A percentile compares a stretch with the other conserved stretches of the same genome.
phyloP scores from a whole-genome alignment of 2,113 vertebrate genomes.

The Mastomys natalensis region DNA sequence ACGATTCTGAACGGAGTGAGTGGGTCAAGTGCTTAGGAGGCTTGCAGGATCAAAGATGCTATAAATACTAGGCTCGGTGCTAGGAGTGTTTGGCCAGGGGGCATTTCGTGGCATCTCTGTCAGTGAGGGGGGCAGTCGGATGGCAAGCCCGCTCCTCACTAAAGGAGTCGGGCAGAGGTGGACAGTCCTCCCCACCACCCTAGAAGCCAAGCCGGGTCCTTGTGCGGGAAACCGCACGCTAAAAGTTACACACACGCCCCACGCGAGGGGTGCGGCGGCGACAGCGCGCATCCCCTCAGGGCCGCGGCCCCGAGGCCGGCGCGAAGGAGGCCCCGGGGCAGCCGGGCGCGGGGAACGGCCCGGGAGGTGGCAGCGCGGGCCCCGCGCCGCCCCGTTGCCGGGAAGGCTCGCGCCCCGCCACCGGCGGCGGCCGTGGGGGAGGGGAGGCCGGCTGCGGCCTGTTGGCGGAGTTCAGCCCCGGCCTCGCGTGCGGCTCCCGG shows the following conservation, averaged over 20 bases:
- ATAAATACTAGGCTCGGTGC: background rate
- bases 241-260: slow-evolving; percentile 74
- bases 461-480: slow-evolving; percentile 33
- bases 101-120: slow-evolving; percentile 76
- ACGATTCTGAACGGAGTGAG: background rate
- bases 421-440: slow-evolving; percentile 38
- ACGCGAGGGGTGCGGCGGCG: background rate
- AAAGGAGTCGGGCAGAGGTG: background rate
- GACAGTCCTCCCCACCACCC: background rate
- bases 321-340: background rate
- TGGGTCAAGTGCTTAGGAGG: slow-evolving; percentile 19
- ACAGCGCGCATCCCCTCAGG: background rate
- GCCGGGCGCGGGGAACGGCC: slow-evolving; percentile 42
- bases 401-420: slow-evolving; percentile 63
- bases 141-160: background rate
- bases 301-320: background rate
- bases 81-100: background rate
- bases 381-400: slow-evolving; percentile 64
- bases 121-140: slow-evolving; percentile 61
- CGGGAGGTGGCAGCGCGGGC: slow-evolving; percentile 19
- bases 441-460: slow-evolving; percentile 28
- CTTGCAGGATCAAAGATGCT: background rate
- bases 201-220: background rate
- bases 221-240: background rate
- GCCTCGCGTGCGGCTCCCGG: slow-evolving; percentile 34